Percentiles rank a stretch among this genome's conserved stretches.
phyloP scores from a whole-genome alignment of 2,888 invertebrate genomes.

The Phaonia tiefii region DNA sequence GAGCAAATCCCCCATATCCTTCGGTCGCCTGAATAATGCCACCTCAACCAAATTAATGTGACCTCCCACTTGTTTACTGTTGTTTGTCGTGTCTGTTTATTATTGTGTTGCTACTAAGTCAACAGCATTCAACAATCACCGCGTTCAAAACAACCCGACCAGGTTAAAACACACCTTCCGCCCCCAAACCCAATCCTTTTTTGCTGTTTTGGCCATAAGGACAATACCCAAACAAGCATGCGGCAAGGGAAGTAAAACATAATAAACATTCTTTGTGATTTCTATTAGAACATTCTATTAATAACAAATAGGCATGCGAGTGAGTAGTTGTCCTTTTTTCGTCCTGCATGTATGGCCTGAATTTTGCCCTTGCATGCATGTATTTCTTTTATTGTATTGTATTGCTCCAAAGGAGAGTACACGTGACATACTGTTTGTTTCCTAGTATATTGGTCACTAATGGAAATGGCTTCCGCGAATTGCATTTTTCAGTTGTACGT shows the following conservation, averaged over 20 bases:
- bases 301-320: constrained; percentile 61
- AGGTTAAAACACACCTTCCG: constrained; percentile 24
- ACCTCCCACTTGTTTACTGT: constrained; percentile 27
- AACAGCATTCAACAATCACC: constrained; percentile 39
- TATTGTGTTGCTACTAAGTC: constrained; percentile 13
- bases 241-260: not conserved
- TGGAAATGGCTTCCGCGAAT: constrained; percentile 27
- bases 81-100: constrained; percentile 18
- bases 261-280: constrained; percentile 58
- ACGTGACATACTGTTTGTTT: constrained; percentile 44
- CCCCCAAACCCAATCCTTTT: not conserved
- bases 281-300: constrained; percentile 41
- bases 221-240: not conserved
- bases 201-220: not conserved
- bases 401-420: constrained; percentile 17
- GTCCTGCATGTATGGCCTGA: constrained; percentile 11
- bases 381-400: too few relatives aligned
- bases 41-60: constrained; percentile 35
- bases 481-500: constrained; percentile 1
- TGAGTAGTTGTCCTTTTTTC: constrained; percentile 15
- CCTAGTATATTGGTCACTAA: constrained; percentile 23
- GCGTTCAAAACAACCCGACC: not conserved
- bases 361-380: not conserved
- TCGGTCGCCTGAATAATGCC: not conserved
- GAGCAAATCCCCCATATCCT: not conserved